Conservation (phyloP, 2,888 invertebrate genomes). For the Rutpela maculata region DNA sequence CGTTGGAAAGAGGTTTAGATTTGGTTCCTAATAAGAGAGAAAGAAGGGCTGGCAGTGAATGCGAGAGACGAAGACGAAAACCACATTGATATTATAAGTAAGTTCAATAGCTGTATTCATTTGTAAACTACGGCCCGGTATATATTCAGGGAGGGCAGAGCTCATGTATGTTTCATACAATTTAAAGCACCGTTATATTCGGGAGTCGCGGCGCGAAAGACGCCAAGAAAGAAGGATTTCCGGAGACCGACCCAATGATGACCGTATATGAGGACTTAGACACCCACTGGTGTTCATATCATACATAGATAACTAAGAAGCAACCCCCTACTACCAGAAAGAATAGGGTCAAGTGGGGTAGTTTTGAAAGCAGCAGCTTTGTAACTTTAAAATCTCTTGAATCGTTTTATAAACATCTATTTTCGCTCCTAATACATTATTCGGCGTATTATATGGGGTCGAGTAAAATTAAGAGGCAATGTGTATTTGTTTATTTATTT, state of each 20-base stretch:
- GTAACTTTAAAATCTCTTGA: slow-evolving; percentile 2
- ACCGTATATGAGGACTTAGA: slow-evolving; percentile 50
- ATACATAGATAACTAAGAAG: slow-evolving; percentile 56
- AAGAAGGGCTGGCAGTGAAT: slow-evolving; percentile 62
- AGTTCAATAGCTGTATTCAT: slow-evolving; percentile 84
- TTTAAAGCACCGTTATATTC: slow-evolving; percentile 76
- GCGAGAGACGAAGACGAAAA: slow-evolving; percentile 69
- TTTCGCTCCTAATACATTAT: background rate
- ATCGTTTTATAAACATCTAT: background rate
- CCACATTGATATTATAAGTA: slow-evolving; percentile 84
- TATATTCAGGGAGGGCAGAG: slow-evolving; percentile 74
- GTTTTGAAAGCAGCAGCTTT: background rate
- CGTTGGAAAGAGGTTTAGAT: slow-evolving; percentile 75
- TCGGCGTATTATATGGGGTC: background rate
- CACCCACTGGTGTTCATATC: slow-evolving; percentile 53
- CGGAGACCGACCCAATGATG: slow-evolving; percentile 60
- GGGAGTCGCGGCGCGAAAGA: slow-evolving; percentile 67
- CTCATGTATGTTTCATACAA: slow-evolving; percentile 79
- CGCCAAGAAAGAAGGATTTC: slow-evolving; percentile 67
- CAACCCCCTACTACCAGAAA: slow-evolving; percentile 44
- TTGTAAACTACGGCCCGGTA: slow-evolving; percentile 79
- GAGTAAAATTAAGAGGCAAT: background rate
- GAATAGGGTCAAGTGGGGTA: slow-evolving; percentile 48
- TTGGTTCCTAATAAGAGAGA: slow-evolving; percentile 73
- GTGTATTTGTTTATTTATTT: too few relatives aligned